Conservation (phyloP, 2,113 vertebrate genomes). For the Condylura cristata region DNA sequence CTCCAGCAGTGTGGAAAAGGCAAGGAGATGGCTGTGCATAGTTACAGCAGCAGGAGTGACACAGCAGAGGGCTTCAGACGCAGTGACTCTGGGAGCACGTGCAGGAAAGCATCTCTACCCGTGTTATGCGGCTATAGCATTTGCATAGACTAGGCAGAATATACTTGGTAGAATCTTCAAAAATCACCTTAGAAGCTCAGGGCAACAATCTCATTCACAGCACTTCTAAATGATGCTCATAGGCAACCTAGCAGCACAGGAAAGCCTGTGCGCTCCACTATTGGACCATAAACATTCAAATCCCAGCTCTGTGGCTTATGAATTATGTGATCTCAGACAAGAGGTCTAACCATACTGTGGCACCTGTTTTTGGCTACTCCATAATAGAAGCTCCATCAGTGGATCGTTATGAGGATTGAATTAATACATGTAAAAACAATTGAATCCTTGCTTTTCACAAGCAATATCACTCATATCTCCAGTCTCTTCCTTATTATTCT, state of each 20-base stretch:
- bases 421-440: not conserved
- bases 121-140: not conserved
- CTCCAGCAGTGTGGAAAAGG: not conserved
- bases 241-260: too few relatives aligned
- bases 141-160: not conserved
- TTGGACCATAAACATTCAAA: not conserved
- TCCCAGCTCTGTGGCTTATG: not conserved
- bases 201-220: not conserved
- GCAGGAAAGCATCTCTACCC: not conserved
- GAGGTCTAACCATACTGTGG: not conserved
- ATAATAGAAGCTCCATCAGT: not conserved
- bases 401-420: not conserved
- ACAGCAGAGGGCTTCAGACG: not conserved
- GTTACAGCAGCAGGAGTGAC: not conserved
- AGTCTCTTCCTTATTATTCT: not conserved
- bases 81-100: too few relatives aligned
- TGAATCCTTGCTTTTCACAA: not conserved
- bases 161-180: not conserved
- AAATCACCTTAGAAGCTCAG: not conserved
- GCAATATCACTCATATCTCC: not conserved
- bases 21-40: fast-evolving
- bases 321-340: not conserved
- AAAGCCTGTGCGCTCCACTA: not conserved
- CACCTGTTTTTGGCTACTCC: not conserved
- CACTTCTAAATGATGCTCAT: not conserved